Conservation (phyloP, 37 sponge, comb jelly and placozoan species). For the Cliona cf. orientalis region DNA sequence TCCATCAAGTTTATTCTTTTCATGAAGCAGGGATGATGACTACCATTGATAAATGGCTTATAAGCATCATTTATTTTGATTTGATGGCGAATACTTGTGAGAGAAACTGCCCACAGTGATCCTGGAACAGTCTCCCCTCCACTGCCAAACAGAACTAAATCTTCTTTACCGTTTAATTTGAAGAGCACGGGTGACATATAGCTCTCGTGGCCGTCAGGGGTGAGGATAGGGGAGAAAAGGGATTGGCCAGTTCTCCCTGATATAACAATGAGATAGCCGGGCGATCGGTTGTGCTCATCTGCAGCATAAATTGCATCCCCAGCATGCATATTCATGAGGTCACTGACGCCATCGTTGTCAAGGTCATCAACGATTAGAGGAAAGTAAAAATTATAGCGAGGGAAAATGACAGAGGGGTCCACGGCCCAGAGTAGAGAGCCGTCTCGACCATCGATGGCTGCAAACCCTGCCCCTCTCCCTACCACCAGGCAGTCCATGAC, state of each 20-base stretch:
- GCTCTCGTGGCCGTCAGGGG: slow-evolving; percentile 81
- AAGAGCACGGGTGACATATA: slow-evolving; percentile 76
- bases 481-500: slow-evolving; percentile 61
- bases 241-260: slow-evolving; percentile 80
- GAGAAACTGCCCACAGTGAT: slow-evolving; percentile 73
- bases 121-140: slow-evolving; percentile 87
- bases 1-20: too few species aligned
- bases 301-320: slow-evolving; percentile 64
- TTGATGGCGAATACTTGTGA: slow-evolving; percentile 48
- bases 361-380: slow-evolving; percentile 69
- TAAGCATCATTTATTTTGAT: not conserved
- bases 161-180: not conserved
- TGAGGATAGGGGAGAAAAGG: slow-evolving; percentile 47
- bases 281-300: slow-evolving; percentile 33
- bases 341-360: slow-evolving; percentile 75
- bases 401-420: slow-evolving; percentile 30
- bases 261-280: slow-evolving; percentile 47
- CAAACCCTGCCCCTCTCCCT: slow-evolving; percentile 57
- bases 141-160: slow-evolving; percentile 79
- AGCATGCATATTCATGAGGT: slow-evolving; percentile 70
- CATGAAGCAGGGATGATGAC: slow-evolving; percentile 14
- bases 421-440: slow-evolving; percentile 68
- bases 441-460: slow-evolving; percentile 28
- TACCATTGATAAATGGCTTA: not conserved
- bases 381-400: slow-evolving; percentile 66